Percentiles rank a stretch among this genome's conserved stretches.
Conservation (phyloP, 2,888 invertebrate genomes). For the Tanypteryx hageni region DNA sequence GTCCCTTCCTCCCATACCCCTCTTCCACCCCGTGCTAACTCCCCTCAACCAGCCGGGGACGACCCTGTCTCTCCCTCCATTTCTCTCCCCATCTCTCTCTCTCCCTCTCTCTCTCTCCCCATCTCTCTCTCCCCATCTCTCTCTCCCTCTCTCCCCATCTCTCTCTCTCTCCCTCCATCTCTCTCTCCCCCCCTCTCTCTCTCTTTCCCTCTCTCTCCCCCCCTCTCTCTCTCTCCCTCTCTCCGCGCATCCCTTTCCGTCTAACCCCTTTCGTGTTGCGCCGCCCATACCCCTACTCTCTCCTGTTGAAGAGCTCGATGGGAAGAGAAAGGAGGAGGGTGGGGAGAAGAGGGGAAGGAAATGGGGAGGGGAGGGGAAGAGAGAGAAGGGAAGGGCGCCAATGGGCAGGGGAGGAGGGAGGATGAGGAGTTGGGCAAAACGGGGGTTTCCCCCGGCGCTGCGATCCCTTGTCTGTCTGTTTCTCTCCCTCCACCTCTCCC, state of each 20-base stretch:
- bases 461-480: too few relatives aligned
- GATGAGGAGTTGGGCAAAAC: neutral
- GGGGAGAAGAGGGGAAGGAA: neutral
- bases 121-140: too few relatives aligned
- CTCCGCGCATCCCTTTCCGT: too few relatives aligned
- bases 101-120: too few relatives aligned
- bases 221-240: too few relatives aligned
- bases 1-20: neutral
- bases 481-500: neutral
- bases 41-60: neutral
- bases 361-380: neutral
- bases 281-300: neutral
- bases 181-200: too few relatives aligned
- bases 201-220: too few relatives aligned
- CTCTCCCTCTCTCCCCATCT: too few relatives aligned
- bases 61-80: constrained; percentile 20
- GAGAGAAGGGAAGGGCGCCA: neutral
- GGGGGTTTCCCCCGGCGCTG: constrained; percentile 9
- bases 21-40: neutral
- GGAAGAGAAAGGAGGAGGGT: neutral
- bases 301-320: constrained; percentile 3
- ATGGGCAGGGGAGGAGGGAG: neutral
- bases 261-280: too few relatives aligned
- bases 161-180: too few relatives aligned
- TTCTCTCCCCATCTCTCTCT: too few relatives aligned